Evolutionary conservation across 2,888 invertebrate species (phyloP), one percentile per base, ranked within the genome.

Genomic region (Axea sp.): DNA sequence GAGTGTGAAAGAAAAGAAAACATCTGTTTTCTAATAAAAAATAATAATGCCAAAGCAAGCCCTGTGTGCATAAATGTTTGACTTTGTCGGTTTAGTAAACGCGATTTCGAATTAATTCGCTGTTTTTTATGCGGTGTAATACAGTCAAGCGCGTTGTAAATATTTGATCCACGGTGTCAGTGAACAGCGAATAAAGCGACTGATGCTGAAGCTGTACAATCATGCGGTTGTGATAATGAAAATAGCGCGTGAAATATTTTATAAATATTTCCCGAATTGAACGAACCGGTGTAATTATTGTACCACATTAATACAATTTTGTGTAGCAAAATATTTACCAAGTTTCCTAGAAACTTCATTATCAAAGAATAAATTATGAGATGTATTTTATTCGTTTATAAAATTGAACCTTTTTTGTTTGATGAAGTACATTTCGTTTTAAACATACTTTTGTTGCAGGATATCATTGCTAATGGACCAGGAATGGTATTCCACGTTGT

Each of bases 401-500:
- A 51, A 69, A 62, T 62, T 53, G 30, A 39, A 60, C 26, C 47
- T 37, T 69, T 69, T 69, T 69, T 69, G 69, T 55, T 39, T 30
- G 49, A 39, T 60, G 19, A n/a, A n/a, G n/a, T n/a, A n/a, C n/a
- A n/a, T n/a, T n/a, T n/a, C n/a, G n/a, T n/a, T n/a, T n/a, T n/a
- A n/a, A n/a, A n/a, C n/a, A n/a, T n/a, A n/a, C n/a, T n/a, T 55
- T 60, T 79, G 75, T 78, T 88, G 26, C 88, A 95, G 95, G 92
- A 92, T 89, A 90, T 95, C 59, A 89, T 95, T 79, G 89, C 92
- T 37, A 91, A 92, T 81, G 90, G 88, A 45, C 85, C 93, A 69
- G 96, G 96, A 49, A 89, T 93, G 87, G 88, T 91, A 74, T 90
- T 94, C 78, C 96, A 96, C 88, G 89, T 94, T 51, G 89, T 91